Percentiles rank a stretch among this genome's conserved stretches.
Conservation (phyloP, 2,113 vertebrate species). For the Clarias batrachus region DNA sequence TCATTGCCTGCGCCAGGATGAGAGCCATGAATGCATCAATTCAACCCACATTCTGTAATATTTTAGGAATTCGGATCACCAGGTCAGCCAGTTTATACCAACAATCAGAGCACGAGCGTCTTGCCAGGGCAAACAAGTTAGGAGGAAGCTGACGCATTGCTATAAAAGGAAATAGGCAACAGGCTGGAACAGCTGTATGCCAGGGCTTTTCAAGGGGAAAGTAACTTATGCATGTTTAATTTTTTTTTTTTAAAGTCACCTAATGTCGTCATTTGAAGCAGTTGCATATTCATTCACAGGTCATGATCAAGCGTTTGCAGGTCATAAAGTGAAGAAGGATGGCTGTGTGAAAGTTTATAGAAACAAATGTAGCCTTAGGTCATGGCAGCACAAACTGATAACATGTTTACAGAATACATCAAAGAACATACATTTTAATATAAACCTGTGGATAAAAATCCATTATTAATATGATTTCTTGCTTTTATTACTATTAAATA, state of each 20-base stretch:
- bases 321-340: background rate
- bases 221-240: background rate
- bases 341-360: background rate
- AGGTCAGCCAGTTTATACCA: constrained; percentile 10
- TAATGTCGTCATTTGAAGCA: background rate
- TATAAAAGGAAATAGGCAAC: constrained; percentile 27
- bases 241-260: background rate
- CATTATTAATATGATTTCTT: background rate
- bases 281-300: background rate
- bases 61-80: constrained; percentile 14
- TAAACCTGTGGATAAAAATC: too few relatives aligned
- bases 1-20: constrained; percentile 28
- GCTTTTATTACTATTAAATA: background rate
- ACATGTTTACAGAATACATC: background rate
- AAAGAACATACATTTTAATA: background rate
- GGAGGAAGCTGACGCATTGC: constrained; percentile 22
- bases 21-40: constrained; percentile 19
- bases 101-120: constrained; percentile 10
- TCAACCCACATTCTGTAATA: constrained; percentile 13
- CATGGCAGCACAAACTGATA: background rate
- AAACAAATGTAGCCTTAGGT: background rate
- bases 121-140: constrained; percentile 35
- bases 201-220: too few relatives aligned
- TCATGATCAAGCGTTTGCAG: background rate
- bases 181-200: background rate